phyloP scores from a whole-genome alignment of 2,113 vertebrate genomes.

The Myocastor coypus region DNA sequence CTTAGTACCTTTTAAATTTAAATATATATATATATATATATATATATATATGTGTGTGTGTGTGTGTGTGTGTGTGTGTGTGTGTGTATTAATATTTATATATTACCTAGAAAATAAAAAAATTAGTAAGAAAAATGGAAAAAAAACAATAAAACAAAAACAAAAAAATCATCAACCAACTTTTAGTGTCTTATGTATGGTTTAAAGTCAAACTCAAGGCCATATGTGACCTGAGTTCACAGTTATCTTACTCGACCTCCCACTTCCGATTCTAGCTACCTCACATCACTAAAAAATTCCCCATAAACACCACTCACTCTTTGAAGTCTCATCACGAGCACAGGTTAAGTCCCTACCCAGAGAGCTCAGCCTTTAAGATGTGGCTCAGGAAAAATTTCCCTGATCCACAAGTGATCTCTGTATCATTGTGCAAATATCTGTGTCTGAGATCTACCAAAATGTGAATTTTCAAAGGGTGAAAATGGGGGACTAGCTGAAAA shows the following conservation, averaged over 20 bases:
- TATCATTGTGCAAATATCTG: neutral
- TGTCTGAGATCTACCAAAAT: constrained; percentile 31
- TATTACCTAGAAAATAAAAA: neutral
- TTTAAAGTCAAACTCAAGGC: constrained; percentile 31
- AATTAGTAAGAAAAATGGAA: constrained; percentile 4
- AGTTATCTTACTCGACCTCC: neutral
- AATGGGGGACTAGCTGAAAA: neutral
- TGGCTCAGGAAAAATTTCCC: neutral
- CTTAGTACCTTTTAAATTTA: constrained; percentile 41
- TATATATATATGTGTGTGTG: too few relatives aligned
- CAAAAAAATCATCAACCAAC: neutral
- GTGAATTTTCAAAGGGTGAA: neutral
- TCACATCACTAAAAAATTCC: neutral
- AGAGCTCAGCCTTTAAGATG: constrained; percentile 41
- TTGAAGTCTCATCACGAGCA: neutral
- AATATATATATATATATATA: neutral
- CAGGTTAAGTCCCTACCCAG: neutral
- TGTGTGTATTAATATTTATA: neutral
- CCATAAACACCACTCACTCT: neutral
- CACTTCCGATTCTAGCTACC: neutral
- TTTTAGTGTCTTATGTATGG: constrained; percentile 25
- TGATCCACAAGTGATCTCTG: neutral
- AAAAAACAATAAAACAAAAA: neutral
- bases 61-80: too few relatives aligned
- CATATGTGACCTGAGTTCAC: neutral